These are phyloP conservation scores for Steinernema scapterisci DNA, from an alignment of 2,888 invertebrate genomes.

Conservation along the genomic window DNA sequence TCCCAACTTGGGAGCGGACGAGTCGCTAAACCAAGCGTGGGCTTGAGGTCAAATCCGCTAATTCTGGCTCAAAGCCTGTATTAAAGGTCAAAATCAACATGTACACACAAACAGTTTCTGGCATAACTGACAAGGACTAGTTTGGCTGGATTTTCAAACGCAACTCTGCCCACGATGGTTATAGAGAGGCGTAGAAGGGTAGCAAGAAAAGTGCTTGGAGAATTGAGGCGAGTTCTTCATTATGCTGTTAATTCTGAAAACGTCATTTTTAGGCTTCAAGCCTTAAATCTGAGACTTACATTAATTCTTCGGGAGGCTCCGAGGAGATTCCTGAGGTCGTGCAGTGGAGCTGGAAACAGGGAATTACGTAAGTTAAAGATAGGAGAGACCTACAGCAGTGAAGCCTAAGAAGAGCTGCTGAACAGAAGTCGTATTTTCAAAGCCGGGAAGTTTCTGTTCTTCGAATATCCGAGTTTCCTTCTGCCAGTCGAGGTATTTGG, in stretches of 20 bases:
- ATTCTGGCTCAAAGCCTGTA: too few species aligned
- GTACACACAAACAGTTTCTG: background rate
- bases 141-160: background rate
- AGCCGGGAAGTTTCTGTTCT: constrained; percentile 1
- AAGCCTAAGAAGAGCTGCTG: constrained; percentile 18
- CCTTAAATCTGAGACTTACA: background rate
- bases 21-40: too few species aligned
- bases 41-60: too few species aligned
- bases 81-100: too few species aligned
- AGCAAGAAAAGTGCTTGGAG: constrained; percentile 7
- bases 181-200: background rate
- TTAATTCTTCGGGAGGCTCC: background rate
- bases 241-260: constrained; percentile 1
- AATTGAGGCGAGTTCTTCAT: constrained; percentile 1
- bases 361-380: background rate
- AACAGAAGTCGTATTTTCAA: constrained; percentile 8
- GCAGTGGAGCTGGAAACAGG: constrained; percentile 6
- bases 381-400: background rate
- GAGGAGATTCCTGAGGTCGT: background rate
- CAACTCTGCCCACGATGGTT: constrained; percentile 5
- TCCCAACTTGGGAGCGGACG: too few species aligned
- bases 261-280: background rate
- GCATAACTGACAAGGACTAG: background rate
- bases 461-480: constrained; percentile 17
- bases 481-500: constrained; percentile 24